phyloP scores from a whole-genome alignment of 1,140 invertebrate species.

The Papilio glaucus region DNA sequence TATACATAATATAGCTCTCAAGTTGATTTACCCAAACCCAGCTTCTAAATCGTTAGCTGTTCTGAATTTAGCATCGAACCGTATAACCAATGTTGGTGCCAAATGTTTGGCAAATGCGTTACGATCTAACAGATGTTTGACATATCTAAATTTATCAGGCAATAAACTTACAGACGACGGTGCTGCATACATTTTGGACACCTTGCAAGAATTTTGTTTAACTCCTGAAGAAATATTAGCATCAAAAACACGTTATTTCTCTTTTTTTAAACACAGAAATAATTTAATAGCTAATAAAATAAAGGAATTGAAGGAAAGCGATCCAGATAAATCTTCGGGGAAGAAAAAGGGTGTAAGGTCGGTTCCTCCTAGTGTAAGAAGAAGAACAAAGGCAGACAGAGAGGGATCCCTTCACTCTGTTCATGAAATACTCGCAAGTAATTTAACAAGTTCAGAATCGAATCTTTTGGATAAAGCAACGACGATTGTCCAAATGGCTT shows the following conservation, averaged over 20 bases:
- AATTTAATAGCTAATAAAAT: constrained; percentile 44
- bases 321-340: constrained; percentile 45
- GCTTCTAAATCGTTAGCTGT: constrained; percentile 56
- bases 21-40: constrained; percentile 50
- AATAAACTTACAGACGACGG: constrained; percentile 65
- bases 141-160: constrained; percentile 62
- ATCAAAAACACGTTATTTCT: constrained; percentile 48
- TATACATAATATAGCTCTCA: constrained; percentile 50
- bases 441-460: constrained; percentile 41
- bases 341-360: constrained; percentile 50
- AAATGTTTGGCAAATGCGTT: constrained; percentile 54
- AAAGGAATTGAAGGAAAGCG: constrained; percentile 49
- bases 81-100: constrained; percentile 63
- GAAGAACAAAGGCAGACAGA: constrained; percentile 49
- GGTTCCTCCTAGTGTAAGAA: constrained; percentile 33
- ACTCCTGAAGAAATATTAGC: constrained; percentile 49
- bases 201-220: constrained; percentile 53
- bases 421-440: constrained; percentile 42
- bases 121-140: constrained; percentile 57
- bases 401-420: constrained; percentile 52
- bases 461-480: constrained; percentile 53
- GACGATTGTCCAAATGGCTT: constrained; percentile 46
- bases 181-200: constrained; percentile 49
- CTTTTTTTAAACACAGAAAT: constrained; percentile 56
- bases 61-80: constrained; percentile 65